These are phyloP conservation scores for Callaeas wilsoni DNA, from an alignment of 2,113 vertebrate genomes.

Conservation along the genomic window DNA sequence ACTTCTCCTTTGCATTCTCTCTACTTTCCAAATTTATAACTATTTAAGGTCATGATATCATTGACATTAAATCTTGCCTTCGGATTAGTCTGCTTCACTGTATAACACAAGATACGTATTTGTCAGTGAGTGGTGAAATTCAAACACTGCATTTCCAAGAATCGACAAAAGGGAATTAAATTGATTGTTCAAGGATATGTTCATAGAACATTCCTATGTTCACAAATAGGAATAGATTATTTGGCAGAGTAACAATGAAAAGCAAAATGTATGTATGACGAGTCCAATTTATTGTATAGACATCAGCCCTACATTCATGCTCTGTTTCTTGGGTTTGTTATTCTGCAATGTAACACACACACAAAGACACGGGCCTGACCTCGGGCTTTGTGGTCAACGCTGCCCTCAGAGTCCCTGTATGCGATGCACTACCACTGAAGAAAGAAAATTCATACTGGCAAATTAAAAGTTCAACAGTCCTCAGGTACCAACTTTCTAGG, in stretches of 20 bases:
- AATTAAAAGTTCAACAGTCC: not conserved
- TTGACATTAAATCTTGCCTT: not conserved
- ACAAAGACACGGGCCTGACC: not conserved
- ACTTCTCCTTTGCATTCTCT: not conserved
- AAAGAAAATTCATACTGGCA: not conserved
- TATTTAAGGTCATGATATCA: not conserved
- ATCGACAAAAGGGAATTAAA: not conserved
- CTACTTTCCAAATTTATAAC: not conserved
- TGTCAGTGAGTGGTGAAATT: not conserved
- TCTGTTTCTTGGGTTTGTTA: not conserved
- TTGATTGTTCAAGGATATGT: not conserved
- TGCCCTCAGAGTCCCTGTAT: not conserved
- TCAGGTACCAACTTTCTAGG: not conserved
- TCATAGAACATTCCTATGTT: not conserved
- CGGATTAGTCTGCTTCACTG: not conserved
- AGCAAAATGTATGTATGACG: not conserved
- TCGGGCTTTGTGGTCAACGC: not conserved
- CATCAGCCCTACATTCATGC: not conserved
- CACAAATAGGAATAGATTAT: not conserved
- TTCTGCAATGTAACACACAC: not conserved
- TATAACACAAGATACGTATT: not conserved
- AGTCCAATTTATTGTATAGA: not conserved
- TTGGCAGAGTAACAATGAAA: not conserved
- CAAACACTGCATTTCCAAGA: not conserved
- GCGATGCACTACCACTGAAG: accelerated